phyloP scores from a whole-genome alignment of 1,140 invertebrate species.

The Diabrotica virgifera region DNA sequence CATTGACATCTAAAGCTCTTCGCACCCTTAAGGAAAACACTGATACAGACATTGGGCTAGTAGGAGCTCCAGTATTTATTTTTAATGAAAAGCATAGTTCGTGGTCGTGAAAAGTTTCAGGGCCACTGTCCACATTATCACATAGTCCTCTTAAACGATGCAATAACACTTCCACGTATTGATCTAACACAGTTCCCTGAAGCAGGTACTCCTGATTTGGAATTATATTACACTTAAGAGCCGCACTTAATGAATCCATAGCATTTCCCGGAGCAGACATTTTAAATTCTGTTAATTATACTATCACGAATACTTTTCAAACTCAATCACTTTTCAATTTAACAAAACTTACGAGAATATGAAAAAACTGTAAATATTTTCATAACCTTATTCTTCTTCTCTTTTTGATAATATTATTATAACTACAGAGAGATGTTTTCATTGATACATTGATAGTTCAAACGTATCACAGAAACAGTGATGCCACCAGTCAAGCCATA shows the following conservation, averaged over 20 bases:
- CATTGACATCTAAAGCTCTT: constrained; percentile 70
- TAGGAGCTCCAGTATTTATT: constrained; percentile 32
- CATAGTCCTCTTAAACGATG: constrained; percentile 88
- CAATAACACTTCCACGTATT: constrained; percentile 86
- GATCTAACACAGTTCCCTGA: constrained; percentile 88
- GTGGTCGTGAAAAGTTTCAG: constrained; percentile 89
- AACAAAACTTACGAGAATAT: too few species aligned
- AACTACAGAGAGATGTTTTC: too few species aligned
- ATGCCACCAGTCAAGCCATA: too few species aligned
- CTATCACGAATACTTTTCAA: too few species aligned
- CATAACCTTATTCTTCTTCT: too few species aligned
- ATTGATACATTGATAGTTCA: too few species aligned
- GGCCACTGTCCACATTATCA: constrained; percentile 88
- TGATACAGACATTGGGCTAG: constrained; percentile 32
- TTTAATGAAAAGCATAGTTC: constrained; percentile 50
- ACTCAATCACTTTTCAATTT: too few species aligned
- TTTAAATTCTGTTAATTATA: too few species aligned
- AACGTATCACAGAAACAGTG: too few species aligned
- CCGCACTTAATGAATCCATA: constrained; percentile 72
- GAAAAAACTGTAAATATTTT: too few species aligned
- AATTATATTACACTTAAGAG: constrained; percentile 78
- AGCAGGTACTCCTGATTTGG: constrained; percentile 88
- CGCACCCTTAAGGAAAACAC: constrained; percentile 65
- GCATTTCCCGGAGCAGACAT: constrained; percentile 58
- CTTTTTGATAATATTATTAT: too few species aligned